phyloP scores from a whole-genome alignment of 2,113 vertebrate genomes.

The Oostethus manadensis region DNA sequence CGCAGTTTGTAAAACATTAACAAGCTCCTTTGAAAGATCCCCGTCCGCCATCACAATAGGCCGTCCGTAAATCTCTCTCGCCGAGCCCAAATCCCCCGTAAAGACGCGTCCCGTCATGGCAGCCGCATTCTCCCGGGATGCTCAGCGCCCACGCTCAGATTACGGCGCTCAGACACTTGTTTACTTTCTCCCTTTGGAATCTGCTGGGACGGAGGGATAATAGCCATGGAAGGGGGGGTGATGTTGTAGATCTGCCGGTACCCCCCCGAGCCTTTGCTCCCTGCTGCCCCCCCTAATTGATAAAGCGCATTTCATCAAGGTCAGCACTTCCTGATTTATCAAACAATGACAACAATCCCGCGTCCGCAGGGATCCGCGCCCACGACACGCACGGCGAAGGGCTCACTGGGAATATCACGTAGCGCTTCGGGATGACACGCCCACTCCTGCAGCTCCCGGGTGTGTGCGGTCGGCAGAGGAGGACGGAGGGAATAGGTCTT shows the following conservation, averaged over 20 bases:
- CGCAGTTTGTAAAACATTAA: constrained; percentile 64
- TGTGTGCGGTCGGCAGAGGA: constrained; percentile 14
- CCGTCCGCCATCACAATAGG: constrained; percentile 53
- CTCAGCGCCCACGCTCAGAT: constrained; percentile 63
- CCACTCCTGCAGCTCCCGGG: constrained; percentile 15
- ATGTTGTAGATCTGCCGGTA: constrained; percentile 43
- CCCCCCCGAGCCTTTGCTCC: not conserved
- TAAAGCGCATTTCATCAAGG: constrained; percentile 65
- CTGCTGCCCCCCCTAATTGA: constrained; percentile 58
- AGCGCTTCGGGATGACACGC: constrained; percentile 26
- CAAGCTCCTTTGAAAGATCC: constrained; percentile 49
- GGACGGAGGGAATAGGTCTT: constrained; percentile 25
- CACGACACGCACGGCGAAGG: constrained; percentile 20
- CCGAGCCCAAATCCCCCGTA: constrained; percentile 61
- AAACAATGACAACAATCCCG: constrained; percentile 28
- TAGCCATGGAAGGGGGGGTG: constrained; percentile 6
- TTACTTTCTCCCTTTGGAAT: constrained; percentile 5
- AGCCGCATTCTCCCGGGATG: constrained; percentile 61
- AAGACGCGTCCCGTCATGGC: constrained; percentile 56
- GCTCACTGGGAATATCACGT: constrained; percentile 39
- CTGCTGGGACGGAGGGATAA: not conserved
- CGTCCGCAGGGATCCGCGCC: constrained; percentile 16
- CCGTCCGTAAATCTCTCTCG: constrained; percentile 58
- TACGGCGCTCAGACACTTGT: constrained; percentile 48
- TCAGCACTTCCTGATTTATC: constrained; percentile 56